Percentiles rank a stretch among this genome's conserved stretches.
Evolutionary conservation across 2,888 invertebrate genomes (phyloP).

Genomic region (Notocelia uddmanniana): DNA sequence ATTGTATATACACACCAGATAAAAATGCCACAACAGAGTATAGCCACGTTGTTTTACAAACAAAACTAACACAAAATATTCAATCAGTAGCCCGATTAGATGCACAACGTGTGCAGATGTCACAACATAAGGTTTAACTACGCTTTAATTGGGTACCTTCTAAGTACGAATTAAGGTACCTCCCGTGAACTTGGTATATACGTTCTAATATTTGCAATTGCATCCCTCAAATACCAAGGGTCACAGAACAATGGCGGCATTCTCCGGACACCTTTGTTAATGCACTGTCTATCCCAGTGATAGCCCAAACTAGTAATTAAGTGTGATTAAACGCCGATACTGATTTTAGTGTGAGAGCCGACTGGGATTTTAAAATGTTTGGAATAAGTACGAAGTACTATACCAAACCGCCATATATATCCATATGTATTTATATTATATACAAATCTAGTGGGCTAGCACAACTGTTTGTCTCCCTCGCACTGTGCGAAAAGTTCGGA

Average conservation of each 20-base stretch:
- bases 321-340: conserved; percentile 73
- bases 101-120: too few relatives aligned
- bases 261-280: conserved; percentile 69
- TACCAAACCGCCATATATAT: too few relatives aligned
- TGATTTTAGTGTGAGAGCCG: conserved; percentile 17
- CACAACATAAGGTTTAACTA: too few relatives aligned
- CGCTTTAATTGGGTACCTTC: too few relatives aligned
- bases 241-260: conserved; percentile 48
- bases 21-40: not conserved
- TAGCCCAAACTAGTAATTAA: conserved; percentile 83
- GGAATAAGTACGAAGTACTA: not conserved
- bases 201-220: conserved; percentile 26
- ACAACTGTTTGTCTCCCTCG: too few relatives aligned
- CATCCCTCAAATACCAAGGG: conserved; percentile 35
- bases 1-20: too few relatives aligned
- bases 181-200: too few relatives aligned
- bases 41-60: not conserved
- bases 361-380: not conserved
- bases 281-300: conserved; percentile 78
- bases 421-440: too few relatives aligned
- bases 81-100: not conserved
- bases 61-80: not conserved
- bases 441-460: too few relatives aligned
- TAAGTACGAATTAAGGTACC: too few relatives aligned
- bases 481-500: too few relatives aligned